Evolutionary conservation across 1,140 invertebrate genomes (phyloP), one percentile per base, ranked within the genome.

Genomic region (Drosophila grimshawi): DNA sequence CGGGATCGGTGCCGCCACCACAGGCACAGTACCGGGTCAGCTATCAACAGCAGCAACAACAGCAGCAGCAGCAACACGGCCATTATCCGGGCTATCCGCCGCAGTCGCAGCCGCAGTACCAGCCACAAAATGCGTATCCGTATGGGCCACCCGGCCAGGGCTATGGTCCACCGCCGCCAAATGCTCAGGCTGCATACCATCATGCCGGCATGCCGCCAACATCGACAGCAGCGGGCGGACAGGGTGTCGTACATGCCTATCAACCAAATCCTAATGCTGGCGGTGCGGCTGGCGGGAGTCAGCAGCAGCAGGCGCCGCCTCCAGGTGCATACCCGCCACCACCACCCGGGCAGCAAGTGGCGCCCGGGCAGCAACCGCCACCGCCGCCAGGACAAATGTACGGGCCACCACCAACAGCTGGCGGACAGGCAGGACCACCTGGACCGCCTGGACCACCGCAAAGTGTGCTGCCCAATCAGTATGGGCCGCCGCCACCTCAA

Each of bases 11-110:
- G 5, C 86, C 80, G 10, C 81, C 93, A 79, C 81, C 93, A 69
- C 92, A 93, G 79, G 39, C 92, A 56, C 75, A 93, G 61, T 90
- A 94, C 70, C 92, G 92, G 30, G 92, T 91, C n/a, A 92, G 90
- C 48, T 94, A 93, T 75, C 93, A 93, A 51, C 92, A 93, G 37
- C 78, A 86, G 32, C 92, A 93, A 82, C 91, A 90, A 1, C 93
- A 92, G 45, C 74, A 81, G 7, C 92, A 93, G 74, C 93, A 93
- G 45, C 93, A 93, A 68, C 92, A 92, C 55, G 91, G 92, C 5
- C 93, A 94, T 69, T 94, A 93, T 78, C 93, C 93, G 29, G 93
- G 92, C 30, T 94, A 94, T 91, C 93, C 93, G 45, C 93, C 94
- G 41, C 90, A 92, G 30, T 91, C 91, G 61, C 91, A 93, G 59